Conservation (phyloP, 2,888 invertebrate species). For the Meganola albula region DNA sequence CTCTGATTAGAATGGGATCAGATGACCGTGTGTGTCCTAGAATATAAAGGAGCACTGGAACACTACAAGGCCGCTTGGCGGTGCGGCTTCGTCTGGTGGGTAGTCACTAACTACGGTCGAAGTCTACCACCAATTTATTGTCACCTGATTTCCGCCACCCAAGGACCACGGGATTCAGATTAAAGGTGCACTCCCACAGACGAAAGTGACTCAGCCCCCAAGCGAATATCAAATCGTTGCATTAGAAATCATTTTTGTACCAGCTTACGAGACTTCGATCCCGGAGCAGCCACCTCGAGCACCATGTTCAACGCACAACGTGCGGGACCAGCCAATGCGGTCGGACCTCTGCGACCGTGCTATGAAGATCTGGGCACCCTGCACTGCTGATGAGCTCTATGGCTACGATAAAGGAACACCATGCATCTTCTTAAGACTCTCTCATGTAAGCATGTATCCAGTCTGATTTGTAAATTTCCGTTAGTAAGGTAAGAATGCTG, state of each 20-base stretch:
- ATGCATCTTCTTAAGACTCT: conserved; percentile 87
- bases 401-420: conserved; percentile 85
- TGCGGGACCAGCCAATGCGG: conserved; percentile 46
- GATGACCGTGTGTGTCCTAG: too few relatives aligned
- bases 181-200: too few relatives aligned
- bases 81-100: too few relatives aligned
- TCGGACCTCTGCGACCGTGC: conserved; percentile 55
- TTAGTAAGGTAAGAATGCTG: too few relatives aligned
- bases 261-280: conserved; percentile 61
- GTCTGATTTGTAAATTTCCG: too few relatives aligned
- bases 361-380: conserved; percentile 68
- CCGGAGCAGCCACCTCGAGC: conserved; percentile 65
- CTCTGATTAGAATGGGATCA: too few relatives aligned
- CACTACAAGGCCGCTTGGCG: too few relatives aligned
- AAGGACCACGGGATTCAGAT: too few relatives aligned
- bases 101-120: too few relatives aligned
- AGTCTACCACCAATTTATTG: too few relatives aligned
- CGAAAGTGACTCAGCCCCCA: background rate
- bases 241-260: background rate
- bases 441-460: conserved; percentile 79
- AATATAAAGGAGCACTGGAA: too few relatives aligned
- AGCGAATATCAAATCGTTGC: background rate
- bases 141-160: too few relatives aligned
- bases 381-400: conserved; percentile 82
- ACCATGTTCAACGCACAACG: conserved; percentile 54